phyloP scores from a whole-genome alignment of 2,113 vertebrate species.

The Atractosteus spatula region DNA sequence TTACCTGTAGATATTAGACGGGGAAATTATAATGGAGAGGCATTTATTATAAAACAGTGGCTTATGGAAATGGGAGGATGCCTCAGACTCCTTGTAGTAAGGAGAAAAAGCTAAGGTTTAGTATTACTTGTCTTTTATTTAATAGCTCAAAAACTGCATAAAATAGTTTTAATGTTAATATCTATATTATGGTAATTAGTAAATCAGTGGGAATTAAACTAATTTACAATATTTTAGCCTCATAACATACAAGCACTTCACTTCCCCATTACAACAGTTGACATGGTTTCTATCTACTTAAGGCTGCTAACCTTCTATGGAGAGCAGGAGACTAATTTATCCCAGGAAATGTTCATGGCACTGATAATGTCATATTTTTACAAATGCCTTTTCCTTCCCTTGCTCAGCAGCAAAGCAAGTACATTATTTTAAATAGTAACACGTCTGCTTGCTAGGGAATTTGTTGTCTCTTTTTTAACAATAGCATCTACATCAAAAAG shows the following conservation, averaged over 20 bases:
- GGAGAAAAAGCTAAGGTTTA: too few species aligned
- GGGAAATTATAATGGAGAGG: too few species aligned
- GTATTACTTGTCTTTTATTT: too few species aligned
- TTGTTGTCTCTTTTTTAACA: constrained; percentile 52
- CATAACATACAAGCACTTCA: background rate
- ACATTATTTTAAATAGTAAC: constrained; percentile 61
- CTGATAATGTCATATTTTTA: constrained; percentile 51
- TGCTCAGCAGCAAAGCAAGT: constrained; percentile 35
- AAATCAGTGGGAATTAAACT: constrained; percentile 22
- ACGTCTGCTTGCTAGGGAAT: constrained; percentile 59
- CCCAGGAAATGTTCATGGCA: constrained; percentile 51
- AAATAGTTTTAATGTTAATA: too few species aligned
- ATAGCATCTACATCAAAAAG: constrained; percentile 51
- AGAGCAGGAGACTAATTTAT: constrained; percentile 48
- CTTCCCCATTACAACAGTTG: background rate
- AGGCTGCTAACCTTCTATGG: constrained; percentile 46
- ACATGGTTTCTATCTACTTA: background rate
- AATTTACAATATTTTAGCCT: constrained; percentile 39
- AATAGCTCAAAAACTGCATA: too few species aligned
- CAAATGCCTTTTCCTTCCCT: constrained; percentile 43
- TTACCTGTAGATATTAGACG: too few species aligned
- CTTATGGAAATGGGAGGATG: too few species aligned
- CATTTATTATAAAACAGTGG: too few species aligned
- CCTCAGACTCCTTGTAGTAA: too few species aligned
- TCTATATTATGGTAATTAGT: background rate